Evolutionary conservation across 2,888 invertebrate genomes (phyloP).

Genomic region (Balanococcus diminutus): DNA sequence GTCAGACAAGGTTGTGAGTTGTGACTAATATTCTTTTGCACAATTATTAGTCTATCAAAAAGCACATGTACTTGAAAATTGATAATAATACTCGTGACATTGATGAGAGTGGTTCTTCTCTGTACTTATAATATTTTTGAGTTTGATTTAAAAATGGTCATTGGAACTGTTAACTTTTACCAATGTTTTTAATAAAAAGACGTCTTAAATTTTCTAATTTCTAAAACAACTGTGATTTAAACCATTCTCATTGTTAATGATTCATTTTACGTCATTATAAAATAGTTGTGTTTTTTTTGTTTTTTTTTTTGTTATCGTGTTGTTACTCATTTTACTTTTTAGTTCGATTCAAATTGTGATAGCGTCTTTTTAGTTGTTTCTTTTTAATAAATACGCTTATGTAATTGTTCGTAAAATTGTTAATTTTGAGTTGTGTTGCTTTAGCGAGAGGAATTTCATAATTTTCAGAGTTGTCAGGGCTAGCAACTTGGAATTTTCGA

Average conservation of each 20-base stretch:
- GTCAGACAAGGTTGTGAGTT: constrained; percentile 23
- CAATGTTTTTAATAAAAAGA: background rate
- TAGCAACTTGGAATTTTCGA: too few relatives aligned
- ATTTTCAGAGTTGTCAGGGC: too few relatives aligned
- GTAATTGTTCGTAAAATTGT: constrained; percentile 22
- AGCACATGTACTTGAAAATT: background rate
- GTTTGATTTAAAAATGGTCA: background rate
- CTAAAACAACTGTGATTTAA: constrained; percentile 40
- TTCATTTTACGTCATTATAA: constrained; percentile 25
- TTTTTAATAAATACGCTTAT: constrained; percentile 42
- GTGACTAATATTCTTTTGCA: background rate
- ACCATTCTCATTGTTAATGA: constrained; percentile 35
- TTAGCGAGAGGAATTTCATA: too few relatives aligned
- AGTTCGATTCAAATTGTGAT: constrained; percentile 35
- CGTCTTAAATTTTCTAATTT: background rate
- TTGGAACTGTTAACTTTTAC: background rate
- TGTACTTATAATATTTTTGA: background rate
- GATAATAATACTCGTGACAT: background rate
- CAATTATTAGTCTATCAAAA: background rate
- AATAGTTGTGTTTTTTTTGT: too few relatives aligned
- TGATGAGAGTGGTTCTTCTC: constrained; percentile 13
- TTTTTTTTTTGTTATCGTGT: constrained; percentile 16
- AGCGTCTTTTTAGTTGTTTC: constrained; percentile 42
- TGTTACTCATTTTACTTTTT: constrained; percentile 12
- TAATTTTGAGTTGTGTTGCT: background rate